phyloP scores from a whole-genome alignment of 1,140 invertebrate genomes.

The Nasonia giraulti region DNA sequence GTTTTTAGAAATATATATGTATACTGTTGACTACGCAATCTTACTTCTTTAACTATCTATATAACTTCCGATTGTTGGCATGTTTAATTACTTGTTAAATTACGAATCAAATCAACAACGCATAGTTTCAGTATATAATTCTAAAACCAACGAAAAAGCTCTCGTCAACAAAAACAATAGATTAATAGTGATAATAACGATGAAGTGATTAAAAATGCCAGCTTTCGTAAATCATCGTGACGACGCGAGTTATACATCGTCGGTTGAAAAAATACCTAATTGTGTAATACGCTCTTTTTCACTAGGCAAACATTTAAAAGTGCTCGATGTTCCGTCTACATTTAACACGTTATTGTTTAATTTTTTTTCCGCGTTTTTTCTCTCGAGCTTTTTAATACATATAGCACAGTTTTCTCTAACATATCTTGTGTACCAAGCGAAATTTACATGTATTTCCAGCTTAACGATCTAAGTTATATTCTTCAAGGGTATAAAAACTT shows the following conservation, averaged over 20 bases:
- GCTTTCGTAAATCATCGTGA: neutral
- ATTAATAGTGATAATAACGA: too few relatives aligned
- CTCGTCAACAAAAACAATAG: too few relatives aligned
- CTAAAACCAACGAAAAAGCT: neutral
- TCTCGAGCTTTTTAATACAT: conserved; percentile 3
- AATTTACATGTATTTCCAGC: conserved; percentile 24
- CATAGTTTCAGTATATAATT: neutral
- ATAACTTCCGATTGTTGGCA: conserved; percentile 7
- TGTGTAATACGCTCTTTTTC: neutral
- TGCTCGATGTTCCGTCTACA: neutral
- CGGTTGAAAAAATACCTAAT: conserved; percentile 34
- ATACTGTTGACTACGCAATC: conserved; percentile 1
- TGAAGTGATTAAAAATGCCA: conserved; percentile 22
- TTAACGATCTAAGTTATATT: neutral
- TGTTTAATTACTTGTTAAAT: conserved; percentile 5
- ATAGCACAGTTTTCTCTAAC: conserved; percentile 3
- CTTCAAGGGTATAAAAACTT: neutral
- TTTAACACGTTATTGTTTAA: neutral
- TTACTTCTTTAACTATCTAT: conserved; percentile 1
- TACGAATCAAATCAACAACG: neutral
- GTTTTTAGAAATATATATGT: conserved; percentile 26
- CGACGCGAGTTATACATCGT: neutral
- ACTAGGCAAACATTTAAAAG: conserved; percentile 24
- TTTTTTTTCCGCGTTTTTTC: neutral
- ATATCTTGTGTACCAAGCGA: neutral